Evolutionary conservation across 2,888 invertebrate species (phyloP).

Genomic region (Torymus auratus): DNA sequence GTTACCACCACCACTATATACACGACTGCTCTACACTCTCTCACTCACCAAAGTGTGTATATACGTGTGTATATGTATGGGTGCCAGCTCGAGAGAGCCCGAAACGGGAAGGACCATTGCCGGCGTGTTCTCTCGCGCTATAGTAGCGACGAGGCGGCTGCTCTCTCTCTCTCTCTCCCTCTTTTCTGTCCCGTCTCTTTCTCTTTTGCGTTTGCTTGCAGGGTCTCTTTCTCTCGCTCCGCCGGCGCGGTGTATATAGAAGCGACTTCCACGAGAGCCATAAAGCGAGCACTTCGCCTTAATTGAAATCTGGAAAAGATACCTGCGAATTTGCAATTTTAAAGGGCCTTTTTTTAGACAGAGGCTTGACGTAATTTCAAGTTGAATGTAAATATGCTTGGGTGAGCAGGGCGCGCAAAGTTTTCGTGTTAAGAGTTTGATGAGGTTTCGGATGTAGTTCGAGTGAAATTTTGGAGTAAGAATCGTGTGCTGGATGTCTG

Average conservation of each 20-base stretch:
- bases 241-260: background rate
- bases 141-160: background rate
- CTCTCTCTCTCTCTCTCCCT: conserved; percentile 2
- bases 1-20: conserved; percentile 72
- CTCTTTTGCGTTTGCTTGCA: background rate
- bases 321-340: conserved; percentile 40
- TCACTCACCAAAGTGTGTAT: background rate
- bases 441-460: too few species aligned
- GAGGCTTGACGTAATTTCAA: background rate
- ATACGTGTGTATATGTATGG: too few species aligned
- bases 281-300: conserved; percentile 43
- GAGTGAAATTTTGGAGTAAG: too few species aligned
- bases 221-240: conserved; percentile 1
- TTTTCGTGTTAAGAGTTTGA: too few species aligned
- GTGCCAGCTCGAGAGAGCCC: background rate
- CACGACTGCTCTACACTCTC: background rate
- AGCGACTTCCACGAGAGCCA: conserved; percentile 22
- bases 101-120: conserved; percentile 49
- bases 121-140: conserved; percentile 5
- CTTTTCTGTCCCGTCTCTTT: conserved; percentile 8
- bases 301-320: conserved; percentile 52
- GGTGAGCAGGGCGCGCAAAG: too few species aligned
- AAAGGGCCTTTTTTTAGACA: conserved; percentile 2
- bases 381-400: too few species aligned
- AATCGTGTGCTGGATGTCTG: too few species aligned